phyloP scores from a whole-genome alignment of 2,888 invertebrate genomes.

The Bombylius discolor region DNA sequence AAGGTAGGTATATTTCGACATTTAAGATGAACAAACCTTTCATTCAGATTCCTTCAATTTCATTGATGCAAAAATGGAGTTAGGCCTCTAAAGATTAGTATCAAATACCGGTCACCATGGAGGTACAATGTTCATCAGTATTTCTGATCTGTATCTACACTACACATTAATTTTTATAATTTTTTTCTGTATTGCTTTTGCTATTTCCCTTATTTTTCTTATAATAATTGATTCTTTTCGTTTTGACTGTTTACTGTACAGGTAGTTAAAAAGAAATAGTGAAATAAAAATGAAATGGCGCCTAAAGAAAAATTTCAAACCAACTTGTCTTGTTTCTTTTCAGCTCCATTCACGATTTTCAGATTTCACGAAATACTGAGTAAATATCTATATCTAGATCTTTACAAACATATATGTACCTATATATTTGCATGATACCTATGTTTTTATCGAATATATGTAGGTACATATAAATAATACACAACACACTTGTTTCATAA shows the following conservation, averaged over 20 bases:
- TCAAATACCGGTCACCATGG: too few species aligned
- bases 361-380: not conserved
- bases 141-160: not conserved
- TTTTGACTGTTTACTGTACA: too few species aligned
- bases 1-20: not conserved
- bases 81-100: not conserved
- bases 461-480: too few species aligned
- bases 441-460: too few species aligned
- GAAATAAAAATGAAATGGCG: not conserved
- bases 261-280: too few species aligned
- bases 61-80: not conserved
- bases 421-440: too few species aligned
- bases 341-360: not conserved
- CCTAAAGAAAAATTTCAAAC: not conserved
- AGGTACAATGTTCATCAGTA: not conserved
- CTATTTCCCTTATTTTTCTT: too few species aligned
- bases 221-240: too few species aligned
- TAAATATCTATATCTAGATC: too few species aligned
- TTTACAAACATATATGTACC: too few species aligned
- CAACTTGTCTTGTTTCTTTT: not conserved
- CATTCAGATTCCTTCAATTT: constrained; percentile 2
- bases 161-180: too few species aligned
- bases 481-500: not conserved
- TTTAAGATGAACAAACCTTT: not conserved
- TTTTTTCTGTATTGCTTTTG: too few species aligned